These are phyloP conservation scores for Lacerta viridis DNA, from an alignment of 2,797 vertebrate species.

Conservation along the genomic window DNA sequence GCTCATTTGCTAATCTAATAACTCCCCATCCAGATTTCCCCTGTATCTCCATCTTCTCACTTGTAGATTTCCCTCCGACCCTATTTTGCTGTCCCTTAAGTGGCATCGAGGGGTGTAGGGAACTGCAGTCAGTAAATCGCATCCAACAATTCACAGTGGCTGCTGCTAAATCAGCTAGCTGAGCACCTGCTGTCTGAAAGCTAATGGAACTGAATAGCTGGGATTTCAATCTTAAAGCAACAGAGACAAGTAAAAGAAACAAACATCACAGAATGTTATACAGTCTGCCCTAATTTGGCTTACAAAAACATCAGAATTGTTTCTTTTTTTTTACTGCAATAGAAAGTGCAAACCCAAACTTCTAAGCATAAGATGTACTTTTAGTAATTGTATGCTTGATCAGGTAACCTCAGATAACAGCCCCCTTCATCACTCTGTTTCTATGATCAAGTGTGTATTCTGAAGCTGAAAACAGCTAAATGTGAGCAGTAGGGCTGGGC, in stretches of 20 bases:
- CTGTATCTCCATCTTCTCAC: conserved; percentile 11
- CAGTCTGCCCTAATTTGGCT: conserved; percentile 36
- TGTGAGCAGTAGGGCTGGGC: background rate
- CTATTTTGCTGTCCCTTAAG: conserved; percentile 69
- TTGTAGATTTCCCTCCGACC: conserved; percentile 43
- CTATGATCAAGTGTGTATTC: background rate
- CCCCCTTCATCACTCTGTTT: background rate
- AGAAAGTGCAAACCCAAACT: background rate
- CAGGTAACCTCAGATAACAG: background rate
- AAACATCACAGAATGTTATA: conserved; percentile 22
- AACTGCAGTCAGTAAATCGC: conserved; percentile 72
- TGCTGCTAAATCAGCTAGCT: conserved; percentile 74
- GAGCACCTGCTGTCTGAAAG: conserved; percentile 74
- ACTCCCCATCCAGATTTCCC: conserved; percentile 10
- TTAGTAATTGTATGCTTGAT: background rate
- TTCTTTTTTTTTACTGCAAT: background rate
- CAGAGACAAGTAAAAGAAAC: conserved; percentile 51
- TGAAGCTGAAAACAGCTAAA: background rate
- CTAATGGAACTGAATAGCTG: conserved; percentile 52
- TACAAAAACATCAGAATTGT: conserved; percentile 10
- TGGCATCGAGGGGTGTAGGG: conserved; percentile 66
- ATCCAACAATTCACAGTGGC: conserved; percentile 65
- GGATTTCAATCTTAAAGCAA: conserved; percentile 64
- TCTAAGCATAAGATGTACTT: background rate
- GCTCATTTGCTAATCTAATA: conserved; percentile 35